These are phyloP conservation scores for Drosophila pandora DNA, from an alignment of 1,140 invertebrate species.

Conservation along the genomic window DNA sequence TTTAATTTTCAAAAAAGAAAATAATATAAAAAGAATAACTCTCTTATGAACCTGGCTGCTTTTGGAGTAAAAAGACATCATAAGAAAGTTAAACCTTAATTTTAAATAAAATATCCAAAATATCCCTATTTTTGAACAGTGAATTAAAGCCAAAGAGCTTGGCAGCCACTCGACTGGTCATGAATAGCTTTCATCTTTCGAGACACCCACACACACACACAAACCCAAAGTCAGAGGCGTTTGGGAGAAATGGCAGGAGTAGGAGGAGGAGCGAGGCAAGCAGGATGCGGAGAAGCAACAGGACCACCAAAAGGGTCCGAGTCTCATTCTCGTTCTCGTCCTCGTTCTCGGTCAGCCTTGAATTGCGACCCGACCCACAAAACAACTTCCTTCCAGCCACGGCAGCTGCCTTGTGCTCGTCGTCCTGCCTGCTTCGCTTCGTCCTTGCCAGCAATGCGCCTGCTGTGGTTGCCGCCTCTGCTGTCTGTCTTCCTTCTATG, in stretches of 20 bases:
- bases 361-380: conserved; percentile 76
- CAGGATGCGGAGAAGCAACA: conserved; percentile 29
- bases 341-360: conserved; percentile 57
- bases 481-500: conserved; percentile 57
- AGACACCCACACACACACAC: conserved; percentile 57
- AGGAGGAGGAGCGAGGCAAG: background rate
- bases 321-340: conserved; percentile 34
- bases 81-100: too few relatives aligned
- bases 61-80: too few relatives aligned
- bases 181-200: conserved; percentile 79
- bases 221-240: background rate
- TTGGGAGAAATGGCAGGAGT: background rate
- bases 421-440: conserved; percentile 33
- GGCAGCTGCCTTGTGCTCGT: conserved; percentile 29
- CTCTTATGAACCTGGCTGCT: too few relatives aligned
- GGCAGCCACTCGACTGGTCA: conserved; percentile 53
- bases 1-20: background rate
- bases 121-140: conserved; percentile 8
- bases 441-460: conserved; percentile 73
- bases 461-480: conserved; percentile 70
- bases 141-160: conserved; percentile 30
- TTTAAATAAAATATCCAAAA: background rate
- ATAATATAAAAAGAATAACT: too few relatives aligned
- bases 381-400: conserved; percentile 73
- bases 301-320: conserved; percentile 56